Percentiles rank a stretch among this genome's conserved stretches.
Conservation (phyloP, 2,888 invertebrate genomes). For the Agrochola macilenta region DNA sequence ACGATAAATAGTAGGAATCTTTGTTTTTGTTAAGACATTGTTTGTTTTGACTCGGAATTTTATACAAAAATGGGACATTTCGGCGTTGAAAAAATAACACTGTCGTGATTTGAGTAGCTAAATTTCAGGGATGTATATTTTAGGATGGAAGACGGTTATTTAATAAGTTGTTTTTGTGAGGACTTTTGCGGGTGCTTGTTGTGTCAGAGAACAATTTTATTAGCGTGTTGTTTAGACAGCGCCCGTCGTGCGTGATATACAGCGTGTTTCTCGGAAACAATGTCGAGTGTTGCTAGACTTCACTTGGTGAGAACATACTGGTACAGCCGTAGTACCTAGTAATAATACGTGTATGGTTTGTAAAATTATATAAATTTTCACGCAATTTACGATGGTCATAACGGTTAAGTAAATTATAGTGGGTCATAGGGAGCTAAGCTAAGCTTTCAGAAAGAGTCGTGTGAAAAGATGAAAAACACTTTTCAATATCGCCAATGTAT, state of each 20-base stretch:
- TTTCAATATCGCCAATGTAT: neutral
- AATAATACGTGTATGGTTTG: constrained; percentile 13
- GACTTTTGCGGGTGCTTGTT: constrained; percentile 43
- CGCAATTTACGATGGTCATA: neutral
- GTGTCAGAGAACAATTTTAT: constrained; percentile 60
- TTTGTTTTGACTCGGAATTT: constrained; percentile 64
- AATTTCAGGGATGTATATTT: constrained; percentile 59
- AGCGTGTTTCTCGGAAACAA: constrained; percentile 36
- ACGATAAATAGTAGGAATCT: constrained; percentile 64
- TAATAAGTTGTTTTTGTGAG: constrained; percentile 60
- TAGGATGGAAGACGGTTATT: constrained; percentile 51
- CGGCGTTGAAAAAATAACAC: constrained; percentile 60
- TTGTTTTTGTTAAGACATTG: constrained; percentile 61
- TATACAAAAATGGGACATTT: constrained; percentile 49
- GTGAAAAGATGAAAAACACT: neutral
- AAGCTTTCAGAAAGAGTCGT: neutral
- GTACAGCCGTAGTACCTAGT: neutral
- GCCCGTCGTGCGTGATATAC: constrained; percentile 39
- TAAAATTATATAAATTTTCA: neutral
- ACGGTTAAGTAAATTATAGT: neutral
- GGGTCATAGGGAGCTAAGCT: neutral
- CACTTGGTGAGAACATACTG: neutral
- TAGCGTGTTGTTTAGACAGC: constrained; percentile 62
- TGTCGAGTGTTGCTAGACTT: constrained; percentile 17
- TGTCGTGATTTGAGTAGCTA: constrained; percentile 45